These are phyloP conservation scores for Gallirallus australis DNA, from an alignment of 2,797 vertebrate genomes.

Conservation along the genomic window DNA sequence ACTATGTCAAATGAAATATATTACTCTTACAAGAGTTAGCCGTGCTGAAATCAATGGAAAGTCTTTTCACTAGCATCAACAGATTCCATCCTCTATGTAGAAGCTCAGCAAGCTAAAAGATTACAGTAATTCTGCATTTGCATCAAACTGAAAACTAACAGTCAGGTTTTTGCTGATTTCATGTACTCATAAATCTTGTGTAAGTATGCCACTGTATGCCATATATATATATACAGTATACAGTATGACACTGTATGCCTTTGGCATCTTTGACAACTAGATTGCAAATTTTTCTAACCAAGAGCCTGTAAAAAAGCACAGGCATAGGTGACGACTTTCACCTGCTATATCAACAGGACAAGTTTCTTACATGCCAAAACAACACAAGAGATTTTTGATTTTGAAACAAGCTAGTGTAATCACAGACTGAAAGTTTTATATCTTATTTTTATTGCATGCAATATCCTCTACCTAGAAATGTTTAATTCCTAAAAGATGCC, in stretches of 20 bases:
- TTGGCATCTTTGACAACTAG: background rate
- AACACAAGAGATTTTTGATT: background rate
- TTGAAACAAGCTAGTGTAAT: slow-evolving; percentile 10
- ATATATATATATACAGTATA: too few species aligned
- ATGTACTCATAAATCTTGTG: background rate
- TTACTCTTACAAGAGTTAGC: background rate
- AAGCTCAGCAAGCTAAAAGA: background rate
- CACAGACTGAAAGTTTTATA: background rate
- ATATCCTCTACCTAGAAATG: background rate
- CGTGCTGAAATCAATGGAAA: background rate
- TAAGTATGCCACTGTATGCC: background rate
- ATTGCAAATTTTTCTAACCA: background rate
- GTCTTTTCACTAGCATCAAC: background rate
- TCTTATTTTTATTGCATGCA: background rate
- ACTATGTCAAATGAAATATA: background rate
- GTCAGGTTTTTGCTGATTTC: background rate
- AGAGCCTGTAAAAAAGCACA: background rate
- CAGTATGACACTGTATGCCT: background rate
- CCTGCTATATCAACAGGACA: background rate
- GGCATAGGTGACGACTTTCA: accelerated
- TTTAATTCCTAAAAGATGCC: background rate
- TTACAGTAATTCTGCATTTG: background rate
- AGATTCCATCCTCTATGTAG: accelerated
- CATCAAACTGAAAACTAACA: background rate
- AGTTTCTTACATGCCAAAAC: background rate